phyloP scores from a whole-genome alignment of 2,888 invertebrate genomes.

The Tetrapedia diversipes region DNA sequence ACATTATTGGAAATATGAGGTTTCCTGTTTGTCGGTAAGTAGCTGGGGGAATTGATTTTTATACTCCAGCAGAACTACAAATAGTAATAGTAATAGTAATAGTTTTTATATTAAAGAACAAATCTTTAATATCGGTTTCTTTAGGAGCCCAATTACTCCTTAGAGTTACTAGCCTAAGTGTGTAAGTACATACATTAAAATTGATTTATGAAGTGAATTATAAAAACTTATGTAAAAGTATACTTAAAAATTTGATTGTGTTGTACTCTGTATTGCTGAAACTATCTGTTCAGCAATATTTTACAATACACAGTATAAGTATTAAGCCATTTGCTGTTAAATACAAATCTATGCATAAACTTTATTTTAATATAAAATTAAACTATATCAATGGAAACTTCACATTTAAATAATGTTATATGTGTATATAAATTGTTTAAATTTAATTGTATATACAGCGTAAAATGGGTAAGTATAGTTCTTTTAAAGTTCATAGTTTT shows the following conservation, averaged over 20 bases:
- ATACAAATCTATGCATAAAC: background rate
- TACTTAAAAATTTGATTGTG: background rate
- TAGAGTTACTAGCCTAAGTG: conserved; percentile 19
- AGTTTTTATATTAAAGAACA: conserved; percentile 11
- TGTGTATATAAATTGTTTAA: conserved; percentile 41
- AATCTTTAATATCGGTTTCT: conserved; percentile 22
- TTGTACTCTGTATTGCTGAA: conserved; percentile 33
- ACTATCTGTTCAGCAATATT: conserved; percentile 44
- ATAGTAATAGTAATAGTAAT: conserved; percentile 29
- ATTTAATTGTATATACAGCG: conserved; percentile 48
- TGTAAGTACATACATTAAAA: conserved; percentile 46
- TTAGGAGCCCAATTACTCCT: conserved; percentile 21
- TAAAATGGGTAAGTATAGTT: conserved; percentile 63
- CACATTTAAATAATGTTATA: conserved; percentile 34
- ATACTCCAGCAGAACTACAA: conserved; percentile 50
- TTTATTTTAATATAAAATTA: conserved; percentile 18
- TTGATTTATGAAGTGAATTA: conserved; percentile 20
- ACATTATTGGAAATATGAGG: conserved; percentile 40
- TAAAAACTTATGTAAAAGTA: background rate
- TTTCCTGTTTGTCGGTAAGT: conserved; percentile 65
- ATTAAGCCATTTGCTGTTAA: conserved; percentile 6
- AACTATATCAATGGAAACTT: conserved; percentile 12
- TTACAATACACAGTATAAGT: conserved; percentile 10
- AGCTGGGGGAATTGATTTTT: conserved; percentile 58
- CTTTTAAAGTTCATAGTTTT: conserved; percentile 55